Base-by-base conservation (phyloP, 1,140 invertebrate species). In the Papilio aristodemus region DNA sequence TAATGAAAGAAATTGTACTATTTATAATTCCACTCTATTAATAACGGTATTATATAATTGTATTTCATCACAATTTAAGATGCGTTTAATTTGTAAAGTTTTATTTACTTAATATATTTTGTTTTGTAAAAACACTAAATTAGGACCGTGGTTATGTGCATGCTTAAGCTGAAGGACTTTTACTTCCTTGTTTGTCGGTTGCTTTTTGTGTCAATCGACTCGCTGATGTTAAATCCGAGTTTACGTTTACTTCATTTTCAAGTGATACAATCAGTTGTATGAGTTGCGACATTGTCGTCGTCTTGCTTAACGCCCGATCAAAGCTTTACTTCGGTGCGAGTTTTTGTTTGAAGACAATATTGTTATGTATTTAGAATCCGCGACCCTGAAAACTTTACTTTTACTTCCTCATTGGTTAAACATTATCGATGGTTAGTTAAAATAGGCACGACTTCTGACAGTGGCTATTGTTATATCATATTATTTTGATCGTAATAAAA, bases 131-230 rank as follows among this genome's bases (percentile, higher is more conserved):
- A 68, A 32, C 57, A 62, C 69, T 46, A 69, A 46, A 73, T 75
- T 67, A 71, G 78, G 75, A 72, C 71, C 69, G 25, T 37, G 41
- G 72, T 75, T 57, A 70, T 59, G 58, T 71, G 76, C 83, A 74
- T 77, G 83, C 79, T 88, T 87, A 81, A 81, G 81, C 77, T 76
- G 62, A 82, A 81, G 79, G 83, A 80, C 80, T 84, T 85, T 86
- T 86, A 86, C 85, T 89, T 89, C 85, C 82, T 80, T 59, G 72
- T 83, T 69, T 39, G 59, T 58, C 36, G 37, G 54, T 77, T 27
- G 62, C 46, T 64, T 64, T 39, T 64, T 64, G 39, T 62, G 32
- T 36, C 36, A 62, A 39, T 19, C 38, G 14, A 60, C 36, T 39
- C 58, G n/a, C 17, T 19, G 58, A 63, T 60, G 71, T 71, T 69